Base-by-base conservation (phyloP, 1,140 invertebrate species). In the Platyura marginata region DNA sequence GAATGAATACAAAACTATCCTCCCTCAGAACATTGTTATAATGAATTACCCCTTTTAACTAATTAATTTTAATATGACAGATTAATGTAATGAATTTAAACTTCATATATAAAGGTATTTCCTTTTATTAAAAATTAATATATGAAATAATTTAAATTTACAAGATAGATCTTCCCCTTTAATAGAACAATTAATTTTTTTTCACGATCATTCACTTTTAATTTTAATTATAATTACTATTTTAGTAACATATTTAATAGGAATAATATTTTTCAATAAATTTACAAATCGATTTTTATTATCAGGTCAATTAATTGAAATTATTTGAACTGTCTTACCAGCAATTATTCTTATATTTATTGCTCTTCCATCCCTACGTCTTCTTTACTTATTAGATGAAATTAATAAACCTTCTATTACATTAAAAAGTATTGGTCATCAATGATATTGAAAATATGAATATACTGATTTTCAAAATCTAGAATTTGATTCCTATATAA, bases 381-480 rank as follows among this genome's bases (percentile, higher is more conserved):
- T 77, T 49, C 52, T 77, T 47, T 78, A 77, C 55, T 50, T 75
- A 52, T 45, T 73, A 48, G 72, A 77, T 62, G 70, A 76, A 67
- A 54, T 66, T 45, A 63, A 63, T 49, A 56, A 63, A 46, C 63
- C 67, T 35, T 46, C 55, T 38, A 53, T 75, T 43, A 67, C 68
- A 20, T 47, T 77, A 54, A 77, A 77, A 68, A 55, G 61, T 40
- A 66, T 74, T 52, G 73, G 72, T 0, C 71, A 77, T 61, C 75
- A 77, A 66, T 78, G 72, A 68, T 77, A 74, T 53, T 79, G 74
- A 72, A 65, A 54, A 33, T 78, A 77, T 65, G 73, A 77, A 66
- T 75, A 74, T 59, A 63, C 62, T 45, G 68, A 73, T 63, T 71
- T 75, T 64, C 55, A 59, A 46, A 56, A 66, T 48, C 54, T 72